Conservation (phyloP, 2,797 vertebrate species). For the Notolepis coatsorum region DNA sequence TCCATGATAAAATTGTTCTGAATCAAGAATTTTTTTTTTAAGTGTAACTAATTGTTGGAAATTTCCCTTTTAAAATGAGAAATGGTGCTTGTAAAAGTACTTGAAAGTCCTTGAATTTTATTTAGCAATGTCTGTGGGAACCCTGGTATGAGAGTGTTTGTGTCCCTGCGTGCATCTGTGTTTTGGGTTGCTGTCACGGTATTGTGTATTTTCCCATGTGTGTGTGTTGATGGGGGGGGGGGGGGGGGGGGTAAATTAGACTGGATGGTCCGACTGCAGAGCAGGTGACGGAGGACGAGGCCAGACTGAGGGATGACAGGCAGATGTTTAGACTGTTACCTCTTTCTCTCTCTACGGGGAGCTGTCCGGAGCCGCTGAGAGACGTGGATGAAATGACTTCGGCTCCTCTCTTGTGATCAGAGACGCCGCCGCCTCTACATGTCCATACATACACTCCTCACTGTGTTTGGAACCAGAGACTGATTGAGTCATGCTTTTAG, state of each 20-base stretch:
- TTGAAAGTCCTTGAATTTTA: no score
- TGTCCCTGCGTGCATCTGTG: conserved; percentile 3
- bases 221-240: neutral
- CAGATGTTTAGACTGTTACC: conserved; percentile 58
- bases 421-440: conserved; percentile 25
- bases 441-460: conserved; percentile 17
- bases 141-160: neutral
- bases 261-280: conserved; percentile 46
- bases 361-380: conserved; percentile 33
- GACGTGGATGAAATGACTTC: conserved; percentile 33
- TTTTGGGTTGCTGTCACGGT: neutral
- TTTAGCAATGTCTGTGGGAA: no score
- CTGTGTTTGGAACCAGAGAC: conserved; percentile 34
- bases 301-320: conserved; percentile 42
- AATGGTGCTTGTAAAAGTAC: no score
- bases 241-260: neutral
- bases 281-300: conserved; percentile 57
- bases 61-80: no score
- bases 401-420: conserved; percentile 39
- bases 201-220: neutral
- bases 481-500: no score
- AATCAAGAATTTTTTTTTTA: no score
- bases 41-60: no score
- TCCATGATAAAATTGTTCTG: neutral
- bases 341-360: conserved; percentile 39